Conservation (phyloP, 92 coral and sea anemone species). For the Epizoanthus illoricatus region DNA sequence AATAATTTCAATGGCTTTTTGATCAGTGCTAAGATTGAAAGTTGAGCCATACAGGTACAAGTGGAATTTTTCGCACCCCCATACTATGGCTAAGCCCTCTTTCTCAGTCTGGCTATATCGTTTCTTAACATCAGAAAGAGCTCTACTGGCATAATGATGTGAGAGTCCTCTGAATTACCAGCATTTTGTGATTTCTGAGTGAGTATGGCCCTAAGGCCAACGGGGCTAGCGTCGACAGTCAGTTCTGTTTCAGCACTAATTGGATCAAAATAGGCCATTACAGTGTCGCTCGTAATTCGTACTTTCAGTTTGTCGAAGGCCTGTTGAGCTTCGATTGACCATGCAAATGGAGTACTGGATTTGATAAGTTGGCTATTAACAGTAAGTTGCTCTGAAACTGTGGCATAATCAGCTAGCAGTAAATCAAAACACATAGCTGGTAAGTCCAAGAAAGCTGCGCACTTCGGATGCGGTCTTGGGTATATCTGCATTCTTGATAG, state of each 20-base stretch:
- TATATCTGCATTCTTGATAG: conserved; percentile 31
- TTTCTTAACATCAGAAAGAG: conserved; percentile 37
- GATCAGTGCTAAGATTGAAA: conserved; percentile 34
- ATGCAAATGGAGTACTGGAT: conserved; percentile 28
- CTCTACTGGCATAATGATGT: conserved; percentile 38
- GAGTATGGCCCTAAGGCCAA: conserved; percentile 25
- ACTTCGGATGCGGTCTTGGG: conserved; percentile 62
- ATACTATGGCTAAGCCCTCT: conserved; percentile 43
- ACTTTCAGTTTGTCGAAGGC: conserved; percentile 51
- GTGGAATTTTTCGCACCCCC: conserved; percentile 36
- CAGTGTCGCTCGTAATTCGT: conserved; percentile 41
- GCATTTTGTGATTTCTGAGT: conserved; percentile 25
- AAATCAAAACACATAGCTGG: conserved; percentile 60
- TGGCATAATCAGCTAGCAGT: conserved; percentile 57
- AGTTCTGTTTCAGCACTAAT: conserved; percentile 40
- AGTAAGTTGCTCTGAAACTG: conserved; percentile 62
- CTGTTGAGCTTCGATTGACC: conserved; percentile 49
- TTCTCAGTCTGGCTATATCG: conserved; percentile 43
- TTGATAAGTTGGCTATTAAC: conserved; percentile 56
- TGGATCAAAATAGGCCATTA: conserved; percentile 59
- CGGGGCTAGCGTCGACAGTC: conserved; percentile 39
- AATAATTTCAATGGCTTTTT: conserved; percentile 41
- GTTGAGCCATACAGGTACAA: conserved; percentile 34
- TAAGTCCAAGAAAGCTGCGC: conserved; percentile 65
- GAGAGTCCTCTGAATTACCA: conserved; percentile 14